Base-by-base conservation (phyloP, 2,888 invertebrate species). In the Tanytarsus gracilentus region DNA sequence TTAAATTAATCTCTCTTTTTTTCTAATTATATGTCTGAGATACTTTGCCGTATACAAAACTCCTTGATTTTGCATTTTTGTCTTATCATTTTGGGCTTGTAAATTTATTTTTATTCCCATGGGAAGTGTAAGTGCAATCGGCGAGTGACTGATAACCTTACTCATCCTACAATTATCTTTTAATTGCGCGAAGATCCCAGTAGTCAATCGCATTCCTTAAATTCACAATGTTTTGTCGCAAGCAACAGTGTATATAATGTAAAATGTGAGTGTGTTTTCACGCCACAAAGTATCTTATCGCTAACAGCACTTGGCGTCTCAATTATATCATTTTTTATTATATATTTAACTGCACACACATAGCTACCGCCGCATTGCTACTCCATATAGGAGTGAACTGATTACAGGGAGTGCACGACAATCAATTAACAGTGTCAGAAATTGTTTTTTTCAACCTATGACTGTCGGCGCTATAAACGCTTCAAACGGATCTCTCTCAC, bases 271-370 rank as follows among this genome's bases (percentile, higher is more conserved):
- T n/a, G n/a, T n/a, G n/a, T n/a, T n/a, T n/a, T n/a, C n/a, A n/a
- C n/a, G 21, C 44, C 44, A 44, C 44, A 44, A 44, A 18, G 44
- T 44, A 44, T 44, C 44, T 44, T 44, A 44, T 44, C 44, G 44
- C 44, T 23, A 44, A 18, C 8, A 44, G 23, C 21, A 44, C 21
- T n/a, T 44, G 44, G 44, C 44, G 44, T 44, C 44, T 44, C 44
- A 44, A 44, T 44, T 44, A 44, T 44, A 44, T 44, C 23, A 44
- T 44, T n/a, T n/a, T n/a, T n/a, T n/a, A n/a, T n/a, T n/a, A n/a
- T n/a, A n/a, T n/a, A n/a, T n/a, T n/a, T n/a, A n/a, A n/a, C n/a
- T 44, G 44, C 44, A 44, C 44, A 44, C 44, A 44, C 44, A 44
- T 44, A n/a, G n/a, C n/a, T n/a, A n/a, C n/a, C n/a, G n/a, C n/a